Conservation (phyloP, 2,113 vertebrate species). For the Ovis aries region DNA sequence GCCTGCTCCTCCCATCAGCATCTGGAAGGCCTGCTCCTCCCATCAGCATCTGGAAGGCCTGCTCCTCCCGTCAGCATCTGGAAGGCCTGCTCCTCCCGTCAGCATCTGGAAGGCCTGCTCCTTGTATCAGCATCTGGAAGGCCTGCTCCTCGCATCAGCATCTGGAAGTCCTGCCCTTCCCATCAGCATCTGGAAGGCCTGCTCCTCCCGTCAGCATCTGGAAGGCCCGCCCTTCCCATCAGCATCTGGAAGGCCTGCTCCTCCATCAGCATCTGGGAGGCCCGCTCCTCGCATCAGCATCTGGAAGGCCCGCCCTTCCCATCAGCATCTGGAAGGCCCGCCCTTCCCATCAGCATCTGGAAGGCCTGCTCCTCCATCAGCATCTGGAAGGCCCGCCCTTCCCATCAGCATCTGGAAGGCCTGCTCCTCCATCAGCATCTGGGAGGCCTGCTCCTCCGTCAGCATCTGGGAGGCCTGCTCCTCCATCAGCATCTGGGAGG, state of each 20-base stretch:
- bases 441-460: too few relatives aligned
- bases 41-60: not conserved
- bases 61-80: fast-evolving
- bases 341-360: fast-evolving
- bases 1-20: too few relatives aligned
- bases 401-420: fast-evolving
- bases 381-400: not conserved
- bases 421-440: too few relatives aligned
- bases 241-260: too few relatives aligned
- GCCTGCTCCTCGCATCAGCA: fast-evolving
- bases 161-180: not conserved
- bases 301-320: not conserved
- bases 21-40: too few relatives aligned
- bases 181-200: too few relatives aligned
- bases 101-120: too few relatives aligned
- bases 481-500: too few relatives aligned
- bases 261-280: not conserved
- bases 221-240: too few relatives aligned
- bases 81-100: too few relatives aligned
- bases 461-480: too few relatives aligned
- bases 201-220: not conserved
- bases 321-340: not conserved
- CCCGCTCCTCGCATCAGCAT: fast-evolving
- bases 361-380: too few relatives aligned
- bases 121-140: not conserved